Percentiles rank a stretch among this genome's conserved stretches.
phyloP scores from a whole-genome alignment of 2,113 vertebrate genomes.

The Ochotona princeps region DNA sequence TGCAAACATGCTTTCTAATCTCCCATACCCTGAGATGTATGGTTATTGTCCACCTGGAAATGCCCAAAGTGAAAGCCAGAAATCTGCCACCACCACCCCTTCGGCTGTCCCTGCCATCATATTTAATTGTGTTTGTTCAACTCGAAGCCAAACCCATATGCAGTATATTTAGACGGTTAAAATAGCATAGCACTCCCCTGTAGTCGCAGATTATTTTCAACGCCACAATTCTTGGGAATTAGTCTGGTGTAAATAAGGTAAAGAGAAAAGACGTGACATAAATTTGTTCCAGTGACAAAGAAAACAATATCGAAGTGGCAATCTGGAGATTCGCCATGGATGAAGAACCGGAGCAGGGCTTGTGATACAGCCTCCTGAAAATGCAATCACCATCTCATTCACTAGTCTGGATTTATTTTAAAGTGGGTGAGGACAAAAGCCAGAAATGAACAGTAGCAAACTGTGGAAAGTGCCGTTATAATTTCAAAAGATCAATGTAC shows the following conservation, averaged over 20 bases:
- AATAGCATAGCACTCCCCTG: slow-evolving; percentile 57
- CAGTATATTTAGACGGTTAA: slow-evolving; percentile 80
- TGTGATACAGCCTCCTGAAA: slow-evolving; percentile 43
- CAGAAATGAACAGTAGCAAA: slow-evolving; percentile 47
- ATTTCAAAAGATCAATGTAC: slow-evolving; percentile 72
- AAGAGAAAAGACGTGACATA: slow-evolving; percentile 69
- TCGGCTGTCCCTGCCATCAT: slow-evolving; percentile 75
- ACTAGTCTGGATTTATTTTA: slow-evolving; percentile 69
- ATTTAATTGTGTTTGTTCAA: slow-evolving; percentile 82
- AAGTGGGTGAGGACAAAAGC: slow-evolving; percentile 40
- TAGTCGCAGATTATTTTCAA: slow-evolving; percentile 71
- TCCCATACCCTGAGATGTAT: slow-evolving; percentile 64
- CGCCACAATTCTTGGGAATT: slow-evolving; percentile 71
- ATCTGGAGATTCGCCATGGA: slow-evolving; percentile 66
- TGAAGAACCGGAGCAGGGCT: slow-evolving; percentile 37
- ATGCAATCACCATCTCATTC: slow-evolving; percentile 41
- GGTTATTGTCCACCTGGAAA: slow-evolving; percentile 76
- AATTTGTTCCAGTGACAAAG: slow-evolving; percentile 69
- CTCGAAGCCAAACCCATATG: slow-evolving; percentile 76
- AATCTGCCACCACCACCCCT: slow-evolving; percentile 78
- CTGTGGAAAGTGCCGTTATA: slow-evolving; percentile 45
- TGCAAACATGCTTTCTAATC: slow-evolving; percentile 61
- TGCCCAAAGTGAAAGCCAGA: slow-evolving; percentile 67
- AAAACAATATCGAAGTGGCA: slow-evolving; percentile 74
- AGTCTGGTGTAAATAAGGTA: slow-evolving; percentile 75